Evolutionary conservation across 92 coral and sea anemone species (phyloP).

Genomic region (Siderastrea radians): DNA sequence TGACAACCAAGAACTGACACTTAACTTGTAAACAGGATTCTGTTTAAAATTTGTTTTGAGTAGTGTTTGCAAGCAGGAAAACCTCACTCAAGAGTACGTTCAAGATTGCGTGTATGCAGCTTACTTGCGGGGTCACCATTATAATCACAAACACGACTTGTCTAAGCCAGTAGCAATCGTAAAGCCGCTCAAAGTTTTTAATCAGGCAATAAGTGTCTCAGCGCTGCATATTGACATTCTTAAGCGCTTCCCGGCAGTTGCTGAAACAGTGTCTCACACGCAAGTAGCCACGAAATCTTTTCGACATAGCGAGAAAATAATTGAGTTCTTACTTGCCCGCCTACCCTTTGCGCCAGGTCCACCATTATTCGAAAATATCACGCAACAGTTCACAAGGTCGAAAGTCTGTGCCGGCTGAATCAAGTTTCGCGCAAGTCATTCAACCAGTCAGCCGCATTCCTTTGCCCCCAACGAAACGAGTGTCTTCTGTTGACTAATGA

Average conservation of each 20-base stretch:
- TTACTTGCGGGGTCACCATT: constrained; percentile 6
- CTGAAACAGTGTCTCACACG: background rate
- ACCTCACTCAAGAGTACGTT: constrained; percentile 7
- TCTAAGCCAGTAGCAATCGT: constrained; percentile 35
- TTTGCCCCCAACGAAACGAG: constrained; percentile 11
- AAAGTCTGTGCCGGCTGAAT: background rate
- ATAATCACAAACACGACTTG: constrained; percentile 41
- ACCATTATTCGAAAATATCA: constrained; percentile 32
- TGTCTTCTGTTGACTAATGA: constrained; percentile 28
- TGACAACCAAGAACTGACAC: background rate
- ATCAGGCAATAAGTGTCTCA: constrained; percentile 20
- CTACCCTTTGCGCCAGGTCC: constrained; percentile 1
- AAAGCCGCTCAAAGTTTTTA: constrained; percentile 37
- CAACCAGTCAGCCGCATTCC: constrained; percentile 33
- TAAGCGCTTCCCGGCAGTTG: constrained; percentile 1
- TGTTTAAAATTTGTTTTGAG: background rate
- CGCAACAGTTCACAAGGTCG: constrained; percentile 39
- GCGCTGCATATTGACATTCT: constrained; percentile 30
- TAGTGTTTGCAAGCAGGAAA: constrained; percentile 11
- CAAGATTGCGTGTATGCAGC: constrained; percentile 35
- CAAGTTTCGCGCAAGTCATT: constrained; percentile 28
- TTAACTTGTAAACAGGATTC: background rate
- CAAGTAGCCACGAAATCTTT: background rate
- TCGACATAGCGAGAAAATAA: background rate
- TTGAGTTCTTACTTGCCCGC: constrained; percentile 19